phyloP scores from a whole-genome alignment of 2,797 vertebrate genomes.

The Cichlasoma orientale region DNA sequence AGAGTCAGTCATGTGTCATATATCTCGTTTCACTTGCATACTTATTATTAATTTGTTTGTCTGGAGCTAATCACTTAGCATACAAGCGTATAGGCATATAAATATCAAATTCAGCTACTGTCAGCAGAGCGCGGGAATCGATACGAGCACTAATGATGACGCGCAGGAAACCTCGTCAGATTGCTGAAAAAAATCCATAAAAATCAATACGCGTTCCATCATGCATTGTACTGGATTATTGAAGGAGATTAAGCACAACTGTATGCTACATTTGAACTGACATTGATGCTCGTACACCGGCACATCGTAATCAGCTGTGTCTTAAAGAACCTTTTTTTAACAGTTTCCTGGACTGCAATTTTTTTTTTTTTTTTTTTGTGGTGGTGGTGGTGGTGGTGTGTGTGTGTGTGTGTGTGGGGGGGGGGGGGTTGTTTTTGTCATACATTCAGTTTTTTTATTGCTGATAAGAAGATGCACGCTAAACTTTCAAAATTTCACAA shows the following conservation, averaged over 20 bases:
- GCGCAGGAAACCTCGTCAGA: slow-evolving; percentile 27
- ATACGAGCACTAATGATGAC: slow-evolving; percentile 25
- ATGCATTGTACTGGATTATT: slow-evolving; percentile 23
- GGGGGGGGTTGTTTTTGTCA: no score
- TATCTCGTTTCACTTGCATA: background rate
- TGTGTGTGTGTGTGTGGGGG: no score
- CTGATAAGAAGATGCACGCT: slow-evolving; percentile 44
- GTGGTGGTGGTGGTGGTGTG: background rate
- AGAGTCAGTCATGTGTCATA: background rate
- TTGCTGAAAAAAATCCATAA: slow-evolving; percentile 30
- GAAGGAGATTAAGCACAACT: background rate
- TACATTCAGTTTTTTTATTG: slow-evolving; percentile 37
- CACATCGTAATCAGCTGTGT: slow-evolving; percentile 38
- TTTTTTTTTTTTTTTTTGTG: slow-evolving; percentile 30
- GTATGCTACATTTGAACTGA: slow-evolving; percentile 6
- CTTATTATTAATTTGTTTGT: slow-evolving; percentile 5
- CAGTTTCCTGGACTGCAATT: slow-evolving; percentile 43
- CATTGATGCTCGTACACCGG: slow-evolving; percentile 20
- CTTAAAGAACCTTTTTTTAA: slow-evolving; percentile 48
- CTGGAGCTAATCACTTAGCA: slow-evolving; percentile 5
- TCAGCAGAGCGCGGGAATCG: slow-evolving; percentile 29
- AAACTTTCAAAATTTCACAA: slow-evolving; percentile 34
- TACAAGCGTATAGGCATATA: background rate
- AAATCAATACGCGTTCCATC: slow-evolving; percentile 22
- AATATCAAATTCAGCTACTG: slow-evolving; percentile 26